Conservation (phyloP, 64 coral and sea anemone genomes). For the Orbicella faveolata region DNA sequence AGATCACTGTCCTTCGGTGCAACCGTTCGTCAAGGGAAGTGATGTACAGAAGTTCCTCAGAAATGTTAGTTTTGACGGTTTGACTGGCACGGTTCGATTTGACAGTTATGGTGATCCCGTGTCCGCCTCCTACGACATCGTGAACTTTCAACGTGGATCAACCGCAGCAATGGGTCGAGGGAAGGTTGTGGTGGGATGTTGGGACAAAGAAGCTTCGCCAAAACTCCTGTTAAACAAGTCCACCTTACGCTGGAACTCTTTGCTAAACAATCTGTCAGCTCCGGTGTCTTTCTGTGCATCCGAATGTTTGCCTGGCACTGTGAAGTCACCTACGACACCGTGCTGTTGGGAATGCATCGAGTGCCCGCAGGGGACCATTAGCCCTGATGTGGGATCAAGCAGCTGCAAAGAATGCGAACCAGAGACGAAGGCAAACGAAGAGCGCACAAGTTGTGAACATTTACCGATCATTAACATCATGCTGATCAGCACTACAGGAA, state of each 20-base stretch:
- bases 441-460: slow-evolving; percentile 49
- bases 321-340: slow-evolving; percentile 35
- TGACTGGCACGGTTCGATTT: slow-evolving; percentile 49
- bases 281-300: slow-evolving; percentile 52
- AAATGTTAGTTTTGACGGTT: slow-evolving; percentile 42
- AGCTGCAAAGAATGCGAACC: slow-evolving; percentile 44
- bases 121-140: slow-evolving; percentile 43
- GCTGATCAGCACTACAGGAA: slow-evolving; percentile 20
- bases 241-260: slow-evolving; percentile 36
- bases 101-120: slow-evolving; percentile 42
- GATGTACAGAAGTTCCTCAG: slow-evolving; percentile 55
- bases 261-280: not conserved
- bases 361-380: slow-evolving; percentile 59
- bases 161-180: not conserved
- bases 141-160: not conserved
- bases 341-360: slow-evolving; percentile 79
- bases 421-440: slow-evolving; percentile 39
- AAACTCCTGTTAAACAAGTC: slow-evolving; percentile 31
- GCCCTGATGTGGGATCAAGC: slow-evolving; percentile 22
- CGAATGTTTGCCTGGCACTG: slow-evolving; percentile 38
- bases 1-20: slow-evolving; percentile 29
- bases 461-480: slow-evolving; percentile 41
- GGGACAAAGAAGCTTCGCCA: slow-evolving; percentile 31
- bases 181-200: slow-evolving; percentile 25
- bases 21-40: slow-evolving; percentile 22